Evolutionary conservation across 2,888 invertebrate species (phyloP), one percentile per base, ranked within the genome.

Genomic region (Drosophila mulleri): DNA sequence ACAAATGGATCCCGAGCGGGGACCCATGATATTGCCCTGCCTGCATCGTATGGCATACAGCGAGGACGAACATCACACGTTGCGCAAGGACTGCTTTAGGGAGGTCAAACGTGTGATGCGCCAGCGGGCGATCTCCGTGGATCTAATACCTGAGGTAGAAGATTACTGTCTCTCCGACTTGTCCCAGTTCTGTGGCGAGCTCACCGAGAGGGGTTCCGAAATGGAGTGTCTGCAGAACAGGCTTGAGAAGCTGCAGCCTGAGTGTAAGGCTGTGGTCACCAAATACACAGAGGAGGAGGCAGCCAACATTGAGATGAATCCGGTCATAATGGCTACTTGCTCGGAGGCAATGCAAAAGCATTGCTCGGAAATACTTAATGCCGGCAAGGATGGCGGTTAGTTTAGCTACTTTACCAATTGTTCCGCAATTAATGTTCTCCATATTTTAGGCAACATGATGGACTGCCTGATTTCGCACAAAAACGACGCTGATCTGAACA

Each of bases 61-160:
- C 62, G 91, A 91, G 52, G 89, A 91, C 69, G 89, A 89, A 3
- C 94, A 94, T 52, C 91, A 94, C 54, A 94, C 94, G 75, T 89
- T 96, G 39, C 94, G 94, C 76, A 94, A 94, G 54, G 93, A 93
- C 41, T 96, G 96, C 92, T 91, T 90, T 45, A 87, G 90, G 75
- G 98, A 99, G 93, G 96, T 99, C 4, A 95, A 96, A 80, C 95
- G 98, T 74, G 97, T 98, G 0, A 98, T 99, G 98, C 94, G 97
- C 37, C 97, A 98, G 91, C 94, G 99, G 73, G 98, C 99, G 1
- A 94, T 97, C 9, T 97, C 97, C 89, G 98, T 99, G 2, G 97
- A 98, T 91, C 94, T 99, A 45, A 96, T 98, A 88, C 99, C 99
- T 2, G 97, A 98, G 93, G 96, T 99, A 54, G 99, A 99, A 93